Conservation (phyloP, 1,140 invertebrate genomes). For the Drosophila melanica region DNA sequence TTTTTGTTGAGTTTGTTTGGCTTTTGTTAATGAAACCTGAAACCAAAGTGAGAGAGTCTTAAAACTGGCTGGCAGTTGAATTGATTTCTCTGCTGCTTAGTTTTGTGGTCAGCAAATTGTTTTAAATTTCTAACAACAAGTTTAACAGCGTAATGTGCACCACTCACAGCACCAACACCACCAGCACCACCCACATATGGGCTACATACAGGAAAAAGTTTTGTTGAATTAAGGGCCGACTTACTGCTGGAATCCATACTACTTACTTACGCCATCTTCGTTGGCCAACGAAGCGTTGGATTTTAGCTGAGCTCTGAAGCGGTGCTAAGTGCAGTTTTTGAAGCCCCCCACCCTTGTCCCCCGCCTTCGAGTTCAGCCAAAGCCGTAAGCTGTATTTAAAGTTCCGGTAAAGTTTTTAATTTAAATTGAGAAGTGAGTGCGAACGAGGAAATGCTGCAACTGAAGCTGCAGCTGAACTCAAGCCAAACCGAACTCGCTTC, state of each 20-base stretch:
- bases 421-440: conserved; percentile 62
- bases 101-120: conserved; percentile 51
- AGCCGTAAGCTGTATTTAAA: conserved; percentile 62
- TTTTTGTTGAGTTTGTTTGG: neutral
- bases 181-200: neutral
- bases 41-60: conserved; percentile 34
- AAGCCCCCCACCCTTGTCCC: neutral
- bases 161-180: neutral
- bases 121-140: conserved; percentile 54
- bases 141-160: conserved; percentile 36
- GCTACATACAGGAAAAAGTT: conserved; percentile 35
- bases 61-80: conserved; percentile 7
- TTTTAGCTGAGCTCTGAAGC: conserved; percentile 50
- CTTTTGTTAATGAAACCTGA: conserved; percentile 50
- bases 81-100: conserved; percentile 36
- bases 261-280: conserved; percentile 64
- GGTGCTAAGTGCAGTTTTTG: conserved; percentile 36
- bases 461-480: conserved; percentile 54
- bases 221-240: conserved; percentile 40
- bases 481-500: conserved; percentile 32
- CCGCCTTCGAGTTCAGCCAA: neutral
- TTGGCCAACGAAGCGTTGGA: conserved; percentile 59
- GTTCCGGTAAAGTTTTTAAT: conserved; percentile 70
- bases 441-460: conserved; percentile 28
- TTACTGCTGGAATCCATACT: conserved; percentile 35